phyloP scores from a whole-genome alignment of 2,797 vertebrate species.

The Gastrophryne carolinensis region DNA sequence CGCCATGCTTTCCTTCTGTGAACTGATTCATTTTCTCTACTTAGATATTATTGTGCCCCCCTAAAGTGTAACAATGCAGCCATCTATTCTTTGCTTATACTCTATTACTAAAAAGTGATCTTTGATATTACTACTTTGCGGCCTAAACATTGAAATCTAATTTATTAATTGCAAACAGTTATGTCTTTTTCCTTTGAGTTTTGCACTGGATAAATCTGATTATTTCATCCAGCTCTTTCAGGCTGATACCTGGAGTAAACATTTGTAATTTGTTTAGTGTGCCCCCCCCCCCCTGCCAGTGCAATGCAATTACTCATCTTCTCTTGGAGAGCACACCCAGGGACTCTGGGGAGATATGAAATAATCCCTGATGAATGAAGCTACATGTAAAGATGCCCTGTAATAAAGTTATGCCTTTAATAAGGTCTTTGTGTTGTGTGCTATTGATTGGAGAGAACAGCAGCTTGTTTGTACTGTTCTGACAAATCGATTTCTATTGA shows the following conservation, averaged over 20 bases:
- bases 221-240: too few relatives aligned
- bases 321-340: not conserved
- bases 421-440: not conserved
- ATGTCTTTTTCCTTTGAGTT: too few relatives aligned
- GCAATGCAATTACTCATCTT: conserved; percentile 13
- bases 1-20: too few relatives aligned
- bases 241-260: not conserved
- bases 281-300: not conserved
- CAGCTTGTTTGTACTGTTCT: not conserved
- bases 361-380: conserved; percentile 11
- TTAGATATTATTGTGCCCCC: too few relatives aligned
- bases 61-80: too few relatives aligned
- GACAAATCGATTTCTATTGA: not conserved
- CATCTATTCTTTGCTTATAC: too few relatives aligned
- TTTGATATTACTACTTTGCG: too few relatives aligned
- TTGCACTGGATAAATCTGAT: too few relatives aligned
- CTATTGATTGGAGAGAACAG: not conserved
- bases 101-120: too few relatives aligned
- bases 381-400: not conserved
- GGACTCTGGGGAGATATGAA: conserved; percentile 1
- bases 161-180: too few relatives aligned
- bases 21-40: too few relatives aligned
- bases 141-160: too few relatives aligned
- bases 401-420: not conserved
- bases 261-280: conserved; percentile 7